Conservation (phyloP, 2,797 vertebrate genomes). For the Paramormyrops hopkinsi region DNA sequence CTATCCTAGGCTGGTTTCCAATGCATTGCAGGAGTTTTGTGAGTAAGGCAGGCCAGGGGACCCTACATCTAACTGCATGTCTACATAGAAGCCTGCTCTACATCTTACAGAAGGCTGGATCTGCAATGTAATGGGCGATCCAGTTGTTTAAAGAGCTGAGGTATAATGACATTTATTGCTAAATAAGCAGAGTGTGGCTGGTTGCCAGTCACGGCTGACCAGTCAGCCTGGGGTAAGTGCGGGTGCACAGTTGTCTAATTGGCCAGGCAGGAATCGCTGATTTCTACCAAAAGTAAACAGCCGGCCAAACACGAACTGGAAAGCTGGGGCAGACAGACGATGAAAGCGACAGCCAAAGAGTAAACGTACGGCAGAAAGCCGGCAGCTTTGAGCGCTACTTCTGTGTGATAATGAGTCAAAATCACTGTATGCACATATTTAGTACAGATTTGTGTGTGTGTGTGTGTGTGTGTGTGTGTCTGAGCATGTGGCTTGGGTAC, state of each 20-base stretch:
- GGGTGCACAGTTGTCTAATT: not conserved
- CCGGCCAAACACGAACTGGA: not conserved
- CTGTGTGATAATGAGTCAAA: not conserved
- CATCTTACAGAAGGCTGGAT: not conserved
- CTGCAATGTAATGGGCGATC: not conserved
- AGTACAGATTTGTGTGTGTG: not conserved
- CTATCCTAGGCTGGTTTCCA: not conserved
- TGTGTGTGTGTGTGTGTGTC: not conserved
- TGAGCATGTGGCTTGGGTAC: not conserved
- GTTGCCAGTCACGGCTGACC: conserved; percentile 2
- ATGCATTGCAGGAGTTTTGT: not conserved
- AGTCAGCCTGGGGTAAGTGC: not conserved
- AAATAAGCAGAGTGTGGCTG: conserved; percentile 17
- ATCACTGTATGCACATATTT: not conserved
- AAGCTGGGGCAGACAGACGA: not conserved
- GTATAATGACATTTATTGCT: not conserved
- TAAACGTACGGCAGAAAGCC: not conserved
- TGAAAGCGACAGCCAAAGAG: not conserved
- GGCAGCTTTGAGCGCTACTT: not conserved
- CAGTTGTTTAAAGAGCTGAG: not conserved
- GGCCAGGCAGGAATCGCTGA: conserved; percentile 7
- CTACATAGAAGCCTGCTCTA: too few relatives aligned
- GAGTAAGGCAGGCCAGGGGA: not conserved
- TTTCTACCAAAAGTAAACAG: not conserved
- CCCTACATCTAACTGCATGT: not conserved